Conservation (phyloP, 2,113 vertebrate genomes). For the Dicentrarchus labrax region DNA sequence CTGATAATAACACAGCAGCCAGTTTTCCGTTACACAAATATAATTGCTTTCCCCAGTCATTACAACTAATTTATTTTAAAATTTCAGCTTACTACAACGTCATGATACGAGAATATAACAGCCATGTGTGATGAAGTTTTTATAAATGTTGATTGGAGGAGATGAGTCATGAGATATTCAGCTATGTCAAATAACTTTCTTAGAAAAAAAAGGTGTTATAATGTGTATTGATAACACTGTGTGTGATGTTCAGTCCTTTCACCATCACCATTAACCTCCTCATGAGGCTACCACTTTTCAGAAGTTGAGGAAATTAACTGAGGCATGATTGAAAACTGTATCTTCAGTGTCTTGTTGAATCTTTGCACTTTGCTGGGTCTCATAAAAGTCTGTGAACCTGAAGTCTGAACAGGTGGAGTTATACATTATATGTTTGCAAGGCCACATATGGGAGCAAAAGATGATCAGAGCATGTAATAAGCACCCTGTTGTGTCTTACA, state of each 20-base stretch:
- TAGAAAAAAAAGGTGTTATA: constrained; percentile 60
- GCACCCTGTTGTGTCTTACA: constrained; percentile 67
- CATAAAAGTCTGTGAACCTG: constrained; percentile 39
- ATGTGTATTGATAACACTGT: constrained; percentile 70
- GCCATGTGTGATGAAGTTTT: constrained; percentile 58
- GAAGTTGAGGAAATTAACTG: constrained; percentile 54
- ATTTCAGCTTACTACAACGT: constrained; percentile 19
- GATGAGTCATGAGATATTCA: constrained; percentile 59
- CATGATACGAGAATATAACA: constrained; percentile 59
- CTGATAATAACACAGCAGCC: constrained; percentile 34
- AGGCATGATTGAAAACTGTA: constrained; percentile 64
- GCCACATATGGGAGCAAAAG: constrained; percentile 42
- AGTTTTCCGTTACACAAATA: constrained; percentile 5
- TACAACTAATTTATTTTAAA: constrained; percentile 35
- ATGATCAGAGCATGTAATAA: constrained; percentile 60
- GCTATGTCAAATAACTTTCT: constrained; percentile 58
- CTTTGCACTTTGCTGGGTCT: constrained; percentile 71
- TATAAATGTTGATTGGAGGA: constrained; percentile 57
- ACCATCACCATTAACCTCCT: constrained; percentile 62
- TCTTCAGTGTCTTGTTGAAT: constrained; percentile 70
- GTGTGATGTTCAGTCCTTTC: constrained; percentile 70
- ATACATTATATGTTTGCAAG: constrained; percentile 42
- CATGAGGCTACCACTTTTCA: constrained; percentile 33
- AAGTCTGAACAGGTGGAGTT: constrained; percentile 33
- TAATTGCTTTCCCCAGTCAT: background rate